phyloP scores from a whole-genome alignment of 2,113 vertebrate genomes.

The Cettia cetti region DNA sequence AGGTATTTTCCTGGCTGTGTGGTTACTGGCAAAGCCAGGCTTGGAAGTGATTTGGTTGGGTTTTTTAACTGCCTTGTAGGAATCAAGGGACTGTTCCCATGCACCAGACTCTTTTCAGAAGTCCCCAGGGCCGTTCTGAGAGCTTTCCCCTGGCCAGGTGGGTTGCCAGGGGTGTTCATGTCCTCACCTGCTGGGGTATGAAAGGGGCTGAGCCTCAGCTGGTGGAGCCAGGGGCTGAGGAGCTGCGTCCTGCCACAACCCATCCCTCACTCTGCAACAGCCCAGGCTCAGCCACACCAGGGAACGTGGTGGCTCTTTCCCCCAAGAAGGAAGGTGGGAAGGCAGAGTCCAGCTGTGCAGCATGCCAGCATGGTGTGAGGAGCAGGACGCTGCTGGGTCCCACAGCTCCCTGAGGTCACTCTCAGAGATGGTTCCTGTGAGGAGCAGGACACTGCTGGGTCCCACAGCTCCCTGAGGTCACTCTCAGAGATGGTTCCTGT shows the following conservation, averaged over 20 bases:
- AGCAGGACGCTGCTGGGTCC: background rate
- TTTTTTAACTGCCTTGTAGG: background rate
- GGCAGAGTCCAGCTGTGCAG: background rate
- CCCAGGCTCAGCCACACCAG: background rate
- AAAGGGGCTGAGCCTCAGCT: background rate
- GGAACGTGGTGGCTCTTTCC: accelerated
- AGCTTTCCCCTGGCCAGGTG: background rate
- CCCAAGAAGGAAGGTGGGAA: accelerated
- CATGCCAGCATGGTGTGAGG: accelerated
- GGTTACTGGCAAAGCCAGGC: background rate
- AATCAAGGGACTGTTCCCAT: background rate
- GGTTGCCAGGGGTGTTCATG: background rate
- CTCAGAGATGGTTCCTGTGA: background rate
- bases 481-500: background rate
- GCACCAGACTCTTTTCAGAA: background rate
- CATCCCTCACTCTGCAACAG: background rate
- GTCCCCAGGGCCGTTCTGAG: background rate
- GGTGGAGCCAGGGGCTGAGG: background rate
- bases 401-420: background rate
- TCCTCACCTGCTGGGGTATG: background rate
- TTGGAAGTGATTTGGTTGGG: background rate
- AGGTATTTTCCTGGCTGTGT: background rate
- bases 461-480: background rate
- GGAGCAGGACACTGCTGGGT: background rate
- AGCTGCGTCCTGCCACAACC: background rate